Evolutionary conservation across 2,888 invertebrate species (phyloP).

Genomic region (Macaria notata): DNA sequence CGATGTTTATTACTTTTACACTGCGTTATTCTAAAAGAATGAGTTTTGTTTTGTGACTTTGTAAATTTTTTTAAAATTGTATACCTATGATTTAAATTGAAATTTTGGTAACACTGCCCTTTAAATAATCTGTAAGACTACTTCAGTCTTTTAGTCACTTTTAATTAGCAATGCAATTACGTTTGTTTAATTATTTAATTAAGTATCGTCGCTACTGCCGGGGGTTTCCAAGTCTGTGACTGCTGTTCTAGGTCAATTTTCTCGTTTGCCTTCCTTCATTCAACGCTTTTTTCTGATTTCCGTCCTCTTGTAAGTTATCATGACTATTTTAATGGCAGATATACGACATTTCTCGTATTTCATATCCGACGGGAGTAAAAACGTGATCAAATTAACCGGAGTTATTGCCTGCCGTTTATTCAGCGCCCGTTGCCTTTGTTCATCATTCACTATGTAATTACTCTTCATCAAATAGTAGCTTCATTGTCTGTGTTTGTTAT

Average conservation of each 20-base stretch:
- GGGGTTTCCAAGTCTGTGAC: not conserved
- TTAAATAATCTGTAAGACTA: too few relatives aligned
- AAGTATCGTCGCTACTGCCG: not conserved
- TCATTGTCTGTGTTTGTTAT: conserved; percentile 3
- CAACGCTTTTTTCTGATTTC: conserved; percentile 3
- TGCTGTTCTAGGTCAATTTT: conserved; percentile 6
- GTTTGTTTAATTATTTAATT: conserved; percentile 1
- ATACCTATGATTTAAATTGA: too few relatives aligned
- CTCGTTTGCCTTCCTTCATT: conserved; percentile 16
- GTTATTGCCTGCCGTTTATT: conserved; percentile 14
- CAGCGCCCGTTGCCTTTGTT: conserved; percentile 9
- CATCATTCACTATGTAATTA: conserved; percentile 15
- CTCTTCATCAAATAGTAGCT: conserved; percentile 14
- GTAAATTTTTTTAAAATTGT: too few relatives aligned
- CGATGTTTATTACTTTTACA: too few relatives aligned
- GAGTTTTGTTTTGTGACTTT: too few relatives aligned
- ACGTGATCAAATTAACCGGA: conserved; percentile 5
- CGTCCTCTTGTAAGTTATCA: conserved; percentile 6
- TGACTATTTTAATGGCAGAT: conserved; percentile 5
- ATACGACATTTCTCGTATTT: conserved; percentile 5
- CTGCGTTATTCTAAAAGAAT: too few relatives aligned
- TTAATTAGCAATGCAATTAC: not conserved
- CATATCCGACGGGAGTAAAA: conserved; percentile 5
- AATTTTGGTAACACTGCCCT: too few relatives aligned
- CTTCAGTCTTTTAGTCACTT: too few relatives aligned